Percentiles rank a stretch among this genome's conserved stretches.
phyloP scores from a whole-genome alignment of 2,113 vertebrate genomes.

The Otolemur garnettii region DNA sequence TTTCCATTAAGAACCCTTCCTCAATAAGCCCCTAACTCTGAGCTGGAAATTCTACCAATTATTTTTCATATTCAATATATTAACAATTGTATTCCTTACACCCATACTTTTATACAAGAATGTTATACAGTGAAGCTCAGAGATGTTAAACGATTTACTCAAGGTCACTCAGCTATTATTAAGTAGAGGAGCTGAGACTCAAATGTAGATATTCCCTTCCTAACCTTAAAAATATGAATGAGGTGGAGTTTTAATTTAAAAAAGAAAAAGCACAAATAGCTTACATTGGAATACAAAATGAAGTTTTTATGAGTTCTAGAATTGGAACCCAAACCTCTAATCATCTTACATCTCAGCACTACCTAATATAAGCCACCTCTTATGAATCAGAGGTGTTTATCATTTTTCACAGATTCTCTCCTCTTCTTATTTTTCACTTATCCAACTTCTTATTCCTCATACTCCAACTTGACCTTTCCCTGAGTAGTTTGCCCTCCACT shows the following conservation, averaged over 20 bases:
- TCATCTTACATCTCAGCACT: not conserved
- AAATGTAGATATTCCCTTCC: not conserved
- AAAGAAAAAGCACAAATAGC: not conserved
- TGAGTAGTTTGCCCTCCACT: not conserved
- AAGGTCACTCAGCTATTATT: not conserved
- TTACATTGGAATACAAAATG: not conserved
- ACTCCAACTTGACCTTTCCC: not conserved
- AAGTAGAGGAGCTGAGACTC: not conserved
- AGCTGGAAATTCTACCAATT: not conserved
- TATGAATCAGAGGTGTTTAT: not conserved
- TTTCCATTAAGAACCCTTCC: not conserved
- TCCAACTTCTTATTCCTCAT: not conserved
- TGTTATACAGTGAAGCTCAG: not conserved
- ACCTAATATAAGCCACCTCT: not conserved
- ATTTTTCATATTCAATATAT: not conserved
- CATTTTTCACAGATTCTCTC: not conserved
- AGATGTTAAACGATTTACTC: not conserved
- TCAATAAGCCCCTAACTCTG: not conserved
- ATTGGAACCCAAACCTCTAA: not conserved
- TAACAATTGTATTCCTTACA: not conserved
- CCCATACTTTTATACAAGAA: not conserved
- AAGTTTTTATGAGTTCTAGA: not conserved
- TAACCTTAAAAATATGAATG: not conserved
- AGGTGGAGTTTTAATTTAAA: slow-evolving; percentile 26
- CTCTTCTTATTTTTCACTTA: not conserved